Evolutionary conservation across 1,140 invertebrate genomes (phyloP).

Genomic region (Drosophila serrata): DNA sequence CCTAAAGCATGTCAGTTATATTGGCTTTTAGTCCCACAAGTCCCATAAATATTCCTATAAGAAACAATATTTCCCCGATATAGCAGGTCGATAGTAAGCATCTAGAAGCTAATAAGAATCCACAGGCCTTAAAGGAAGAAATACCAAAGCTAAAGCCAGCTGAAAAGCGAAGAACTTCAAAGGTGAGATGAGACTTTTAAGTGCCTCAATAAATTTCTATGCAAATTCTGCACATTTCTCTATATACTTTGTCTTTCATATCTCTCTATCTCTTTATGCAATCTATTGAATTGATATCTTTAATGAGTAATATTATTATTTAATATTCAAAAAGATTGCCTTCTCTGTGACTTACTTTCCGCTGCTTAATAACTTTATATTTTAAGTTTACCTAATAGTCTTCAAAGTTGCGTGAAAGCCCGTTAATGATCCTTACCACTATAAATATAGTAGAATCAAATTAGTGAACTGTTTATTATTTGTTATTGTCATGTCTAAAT

Average conservation of each 20-base stretch:
- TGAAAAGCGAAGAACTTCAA: slow-evolving; percentile 55
- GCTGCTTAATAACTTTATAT: slow-evolving; percentile 1
- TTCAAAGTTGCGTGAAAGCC: neutral
- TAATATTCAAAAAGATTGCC: neutral
- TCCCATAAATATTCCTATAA: slow-evolving; percentile 12
- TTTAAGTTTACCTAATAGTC: neutral
- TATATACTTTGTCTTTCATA: neutral
- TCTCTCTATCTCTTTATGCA: neutral
- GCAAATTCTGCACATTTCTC: slow-evolving; percentile 1
- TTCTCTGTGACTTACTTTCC: neutral
- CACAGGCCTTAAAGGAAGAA: slow-evolving; percentile 75
- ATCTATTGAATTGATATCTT: neutral
- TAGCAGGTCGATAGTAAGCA: slow-evolving; percentile 65
- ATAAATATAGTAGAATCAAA: neutral
- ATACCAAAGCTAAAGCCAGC: slow-evolving; percentile 77
- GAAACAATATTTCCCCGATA: slow-evolving; percentile 26
- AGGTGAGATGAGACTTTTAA: slow-evolving; percentile 60
- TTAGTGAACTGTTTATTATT: neutral
- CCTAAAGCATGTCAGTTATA: neutral
- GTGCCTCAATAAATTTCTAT: neutral
- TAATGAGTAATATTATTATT: neutral
- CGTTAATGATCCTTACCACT: neutral
- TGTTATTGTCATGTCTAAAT: neutral
- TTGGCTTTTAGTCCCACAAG: neutral
- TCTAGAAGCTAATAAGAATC: slow-evolving; percentile 66